Evolutionary conservation across 2,888 invertebrate genomes (phyloP).

Genomic region (Schrankia costaestrigalis): DNA sequence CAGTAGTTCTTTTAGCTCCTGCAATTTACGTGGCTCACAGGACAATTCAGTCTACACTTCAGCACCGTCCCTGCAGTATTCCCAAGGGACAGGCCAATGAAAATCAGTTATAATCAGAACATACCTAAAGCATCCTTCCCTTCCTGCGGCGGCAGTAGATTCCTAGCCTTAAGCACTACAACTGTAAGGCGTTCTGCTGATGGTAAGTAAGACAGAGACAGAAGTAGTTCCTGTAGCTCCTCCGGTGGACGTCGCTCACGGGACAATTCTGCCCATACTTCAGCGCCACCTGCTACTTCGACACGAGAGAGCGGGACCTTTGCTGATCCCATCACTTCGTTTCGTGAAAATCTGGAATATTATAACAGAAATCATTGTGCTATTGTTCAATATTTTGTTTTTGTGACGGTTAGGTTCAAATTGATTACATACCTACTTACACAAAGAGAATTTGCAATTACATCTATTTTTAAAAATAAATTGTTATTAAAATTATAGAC

Average conservation of each 20-base stretch:
- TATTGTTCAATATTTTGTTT: too few species aligned
- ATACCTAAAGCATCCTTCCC: conserved; percentile 83
- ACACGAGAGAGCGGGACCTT: conserved; percentile 88
- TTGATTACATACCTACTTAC: too few species aligned
- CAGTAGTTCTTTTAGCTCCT: too few species aligned
- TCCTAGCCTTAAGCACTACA: conserved; percentile 90
- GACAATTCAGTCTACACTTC: too few species aligned
- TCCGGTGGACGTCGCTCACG: conserved; percentile 90
- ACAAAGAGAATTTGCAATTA: too few species aligned
- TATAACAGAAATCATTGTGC: too few species aligned
- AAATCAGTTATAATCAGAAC: background rate
- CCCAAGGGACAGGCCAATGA: background rate
- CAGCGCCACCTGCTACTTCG: conserved; percentile 87
- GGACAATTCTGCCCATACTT: conserved; percentile 94
- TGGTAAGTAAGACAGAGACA: conserved; percentile 93
- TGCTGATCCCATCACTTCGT: conserved; percentile 93
- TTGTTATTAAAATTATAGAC: too few species aligned
- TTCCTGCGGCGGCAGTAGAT: conserved; percentile 87
- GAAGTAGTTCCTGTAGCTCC: conserved; percentile 89
- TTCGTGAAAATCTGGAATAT: conserved; percentile 86
- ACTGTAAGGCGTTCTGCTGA: conserved; percentile 93
- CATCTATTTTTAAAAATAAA: too few species aligned
- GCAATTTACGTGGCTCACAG: too few species aligned
- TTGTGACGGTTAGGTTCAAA: too few species aligned
- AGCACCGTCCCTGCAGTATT: too few species aligned